Evolutionary conservation across 2,888 invertebrate genomes (phyloP), one percentile per base, ranked within the genome.

Genomic region (Microchrysa polita): DNA sequence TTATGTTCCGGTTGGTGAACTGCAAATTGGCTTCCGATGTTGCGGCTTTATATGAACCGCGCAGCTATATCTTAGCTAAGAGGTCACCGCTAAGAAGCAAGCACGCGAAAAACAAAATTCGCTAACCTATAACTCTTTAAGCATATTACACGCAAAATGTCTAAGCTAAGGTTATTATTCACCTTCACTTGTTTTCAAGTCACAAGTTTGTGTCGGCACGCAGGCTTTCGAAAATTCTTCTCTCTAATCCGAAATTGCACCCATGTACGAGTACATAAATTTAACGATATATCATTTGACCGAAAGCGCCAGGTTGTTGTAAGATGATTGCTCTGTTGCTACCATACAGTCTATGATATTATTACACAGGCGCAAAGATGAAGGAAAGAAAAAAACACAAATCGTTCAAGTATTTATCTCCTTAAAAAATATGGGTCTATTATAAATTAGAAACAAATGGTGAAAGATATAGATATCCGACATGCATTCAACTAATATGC

Each of bases 81-180:
- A 52, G 16, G 16, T 52, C n/a, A 52, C 52, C 14, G 12, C 12
- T 10, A 4, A 52, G 16, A 9, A 12, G 44, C 14, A 9, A 12
- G 44, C n/a, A n/a, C n/a, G n/a, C n/a, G n/a, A 1, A 14, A 52
- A 55, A 55, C 4, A 20, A 22, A 55, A 20, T 20, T n/a, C 16
- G 10, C 18, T 10, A 16, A 53, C 5, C 12, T 7, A 53, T 53
- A 53, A 14, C 5, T 34, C n/a, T 16, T n/a, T 16, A 52, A 52
- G 52, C 18, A 55, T 55, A 16, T 55, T 55, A 55, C 27, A 34
- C 20, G 20, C n/a, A 53, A 10, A 20, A 16, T 10, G 55, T 34
- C 27, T 34, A 55, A 55, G 55, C 27, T 34, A 55, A 55, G 55
- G 55, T 55, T 18, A 55, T 55, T 55, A n/a, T n/a, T 55, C 55